Conservation (phyloP, 2,797 vertebrate species). For the Platalea minor region DNA sequence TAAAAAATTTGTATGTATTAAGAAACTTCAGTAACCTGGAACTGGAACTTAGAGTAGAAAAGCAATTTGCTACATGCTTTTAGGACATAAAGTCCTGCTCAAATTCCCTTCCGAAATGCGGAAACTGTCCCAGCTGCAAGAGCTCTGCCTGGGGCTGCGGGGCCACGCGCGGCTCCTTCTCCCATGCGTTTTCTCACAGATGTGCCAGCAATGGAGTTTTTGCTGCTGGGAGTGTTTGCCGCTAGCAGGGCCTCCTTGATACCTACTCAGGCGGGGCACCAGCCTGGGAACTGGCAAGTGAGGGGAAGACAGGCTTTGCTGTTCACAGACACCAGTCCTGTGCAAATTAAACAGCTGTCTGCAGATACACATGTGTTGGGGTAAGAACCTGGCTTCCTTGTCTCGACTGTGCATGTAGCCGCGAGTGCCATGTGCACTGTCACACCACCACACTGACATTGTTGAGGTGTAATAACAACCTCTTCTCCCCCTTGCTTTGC, state of each 20-base stretch:
- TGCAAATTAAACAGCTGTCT: not conserved
- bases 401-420: accelerated
- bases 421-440: not conserved
- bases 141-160: accelerated
- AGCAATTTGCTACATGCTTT: not conserved
- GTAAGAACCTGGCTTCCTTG: not conserved
- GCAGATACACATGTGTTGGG: accelerated
- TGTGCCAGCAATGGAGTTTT: not conserved
- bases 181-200: not conserved
- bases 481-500: not conserved
- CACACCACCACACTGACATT: not conserved
- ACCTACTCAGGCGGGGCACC: not conserved
- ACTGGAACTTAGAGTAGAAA: not conserved
- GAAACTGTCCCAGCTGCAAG: not conserved
- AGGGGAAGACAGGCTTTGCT: not conserved
- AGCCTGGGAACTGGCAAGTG: not conserved
- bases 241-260: not conserved
- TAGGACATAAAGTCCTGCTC: not conserved
- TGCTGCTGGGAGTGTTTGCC: not conserved
- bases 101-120: not conserved
- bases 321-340: not conserved
- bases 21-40: not conserved
- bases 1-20: not conserved
- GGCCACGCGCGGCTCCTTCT: accelerated
- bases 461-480: not conserved